These are phyloP conservation scores for Chrysolina haemoptera DNA, from an alignment of 2,888 invertebrate genomes.

Conservation along the genomic window DNA sequence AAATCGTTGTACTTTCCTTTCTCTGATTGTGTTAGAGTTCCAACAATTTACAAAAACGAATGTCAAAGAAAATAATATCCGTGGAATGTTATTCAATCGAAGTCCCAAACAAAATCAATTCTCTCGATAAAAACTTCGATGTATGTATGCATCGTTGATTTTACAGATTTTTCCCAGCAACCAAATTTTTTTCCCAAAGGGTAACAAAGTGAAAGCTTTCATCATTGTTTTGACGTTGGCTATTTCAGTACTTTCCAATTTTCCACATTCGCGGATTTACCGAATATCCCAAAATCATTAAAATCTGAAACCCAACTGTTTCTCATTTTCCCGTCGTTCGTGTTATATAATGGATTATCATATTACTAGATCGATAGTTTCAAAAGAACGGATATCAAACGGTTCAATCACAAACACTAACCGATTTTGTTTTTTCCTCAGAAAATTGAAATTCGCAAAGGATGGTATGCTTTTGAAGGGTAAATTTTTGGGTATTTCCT, in stretches of 20 bases:
- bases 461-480: too few species aligned
- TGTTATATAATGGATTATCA: neutral
- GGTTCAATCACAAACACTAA: neutral
- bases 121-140: neutral
- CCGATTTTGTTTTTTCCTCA: too few species aligned
- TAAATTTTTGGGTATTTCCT: too few species aligned
- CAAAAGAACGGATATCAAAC: neutral
- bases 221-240: neutral
- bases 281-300: neutral
- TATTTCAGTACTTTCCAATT: neutral
- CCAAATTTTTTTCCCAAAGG: neutral
- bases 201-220: neutral
- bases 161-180: neutral
- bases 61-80: too few species aligned
- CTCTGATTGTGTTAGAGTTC: too few species aligned
- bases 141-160: neutral
- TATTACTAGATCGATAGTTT: neutral
- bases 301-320: neutral
- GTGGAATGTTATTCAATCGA: too few species aligned
- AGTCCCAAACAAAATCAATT: too few species aligned
- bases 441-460: too few species aligned
- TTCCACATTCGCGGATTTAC: neutral
- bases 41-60: too few species aligned
- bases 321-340: neutral
- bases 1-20: too few species aligned